Evolutionary conservation across 2,888 invertebrate species (phyloP), one percentile per base, ranked within the genome.

Genomic region (Neuroscelio doddi): DNA sequence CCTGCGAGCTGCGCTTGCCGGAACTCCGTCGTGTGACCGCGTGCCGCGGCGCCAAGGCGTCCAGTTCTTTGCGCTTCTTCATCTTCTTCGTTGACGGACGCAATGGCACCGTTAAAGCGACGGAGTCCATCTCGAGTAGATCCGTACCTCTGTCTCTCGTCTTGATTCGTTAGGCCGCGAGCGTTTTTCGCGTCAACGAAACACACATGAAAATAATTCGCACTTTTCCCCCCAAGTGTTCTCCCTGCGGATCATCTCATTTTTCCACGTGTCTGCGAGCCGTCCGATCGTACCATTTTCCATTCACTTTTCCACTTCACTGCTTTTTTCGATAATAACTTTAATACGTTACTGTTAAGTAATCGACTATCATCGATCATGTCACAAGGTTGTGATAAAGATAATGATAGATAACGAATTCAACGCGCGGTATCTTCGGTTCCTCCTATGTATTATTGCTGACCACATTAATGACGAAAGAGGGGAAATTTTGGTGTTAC

Each of bases 1-100:
- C 82, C 80, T 81, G 80, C 7, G 80, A 81, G 51, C 81, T 81
- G 50, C 81, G 78, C 65, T 82, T 82, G 12, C 82, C 84, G 36
- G 80, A 82, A 64, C 77, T 80, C 21, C 82, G 80, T 47, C 85
- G 81, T 29, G 85, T 84, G 10, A 86, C 82, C 26, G 86, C 83
- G 61, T 86, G 86, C 69, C 87, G 80, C 39, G 87, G 87, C 45
- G 91, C 91, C 51, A 92, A 83, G 36, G 92, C 92, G 81, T 92
- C 92, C 73, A 92, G 85, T 83, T 92, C 92, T 78, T 91, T 88
- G 70, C 92, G 88, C 80, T 92, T 92, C 78, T 91, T 87, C 91
- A 92, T 92, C 85, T 92, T 92, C 85, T 92, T 92, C 70, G 87
- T 87, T 63, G 85, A 84, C 36, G 86, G 86, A 65, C 87, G 86